Base-by-base conservation (phyloP, 2,888 invertebrate genomes). In the Lasioglossum zephyrum region DNA sequence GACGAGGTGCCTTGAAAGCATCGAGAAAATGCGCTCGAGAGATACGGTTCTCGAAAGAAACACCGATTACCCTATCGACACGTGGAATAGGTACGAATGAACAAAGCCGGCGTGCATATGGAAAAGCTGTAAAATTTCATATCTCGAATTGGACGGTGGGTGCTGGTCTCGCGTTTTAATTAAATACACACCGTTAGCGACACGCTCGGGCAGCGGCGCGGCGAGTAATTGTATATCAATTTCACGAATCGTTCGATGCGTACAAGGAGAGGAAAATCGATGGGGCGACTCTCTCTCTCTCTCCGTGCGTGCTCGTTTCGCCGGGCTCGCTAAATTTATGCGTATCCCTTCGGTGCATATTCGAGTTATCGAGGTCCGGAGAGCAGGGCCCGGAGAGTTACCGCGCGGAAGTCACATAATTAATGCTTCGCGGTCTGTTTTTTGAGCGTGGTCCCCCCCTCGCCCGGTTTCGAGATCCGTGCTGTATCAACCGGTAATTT, bases 261-360 rank as follows among this genome's bases (percentile, higher is more conserved):
- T 39, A 66, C 63, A 47, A 73, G 49, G 57, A 57, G 57, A 31
- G 47, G 18, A 66, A 79, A 79, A 86, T 80, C 77, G 81, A 77
- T 77, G 77, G 22, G 41, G 63, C 63, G 22, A 18, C 49, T 6
- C 22, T 5, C 5, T 5, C 44, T 13, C 44, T 44, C 47, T 47
- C 6, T 49, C 22, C 2, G 22, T 57, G 41, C 57, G 63, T 36
- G 79, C 70, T 18, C 57, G 57, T 73, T 77, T 73, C 79, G 73
- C 66, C 18, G 22, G 6, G 75, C 26, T 47, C 72, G 74, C 81
- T 31, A 81, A 86, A 86, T 90, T 88, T 88, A 90, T 85, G 88
- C 90, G 80, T 53, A 81, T 77, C 81, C 81, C 83, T 69, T n/a
- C 75, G 79, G 74, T 72, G 81, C 39, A 49, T 77, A 83, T 77